Evolutionary conservation across 2,888 invertebrate species (phyloP).

Genomic region (Adelphocoris suturalis): DNA sequence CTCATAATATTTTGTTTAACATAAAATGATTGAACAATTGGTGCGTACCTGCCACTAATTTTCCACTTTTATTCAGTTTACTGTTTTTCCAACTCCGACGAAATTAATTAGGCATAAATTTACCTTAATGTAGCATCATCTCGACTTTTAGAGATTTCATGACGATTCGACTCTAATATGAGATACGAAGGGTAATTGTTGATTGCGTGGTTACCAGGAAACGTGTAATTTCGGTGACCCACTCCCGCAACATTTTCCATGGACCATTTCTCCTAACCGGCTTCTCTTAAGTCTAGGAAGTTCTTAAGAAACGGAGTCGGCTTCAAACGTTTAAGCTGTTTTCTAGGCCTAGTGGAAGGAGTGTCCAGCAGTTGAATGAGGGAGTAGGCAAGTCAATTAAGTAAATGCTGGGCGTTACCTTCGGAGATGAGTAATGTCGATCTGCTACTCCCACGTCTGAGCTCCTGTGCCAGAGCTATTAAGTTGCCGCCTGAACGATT

Average conservation of each 20-base stretch:
- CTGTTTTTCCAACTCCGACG: too few species aligned
- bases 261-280: not conserved
- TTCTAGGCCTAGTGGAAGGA: conserved; percentile 3
- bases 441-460: conserved; percentile 38
- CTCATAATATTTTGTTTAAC: too few species aligned
- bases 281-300: not conserved
- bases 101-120: too few species aligned
- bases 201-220: not conserved
- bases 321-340: not conserved
- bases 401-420: conserved; percentile 47
- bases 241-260: not conserved
- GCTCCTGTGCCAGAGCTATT: conserved; percentile 36
- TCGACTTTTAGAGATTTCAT: too few species aligned
- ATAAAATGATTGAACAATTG: too few species aligned
- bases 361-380: conserved; percentile 37
- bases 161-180: too few species aligned
- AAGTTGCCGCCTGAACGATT: conserved; percentile 26
- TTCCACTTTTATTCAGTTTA: too few species aligned
- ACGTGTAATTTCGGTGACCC: conserved; percentile 4
- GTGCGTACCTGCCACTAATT: too few species aligned
- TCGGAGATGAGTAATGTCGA: conserved; percentile 37
- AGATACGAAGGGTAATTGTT: too few species aligned
- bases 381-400: conserved; percentile 46
- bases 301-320: not conserved
- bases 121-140: too few species aligned